These are phyloP conservation scores for Stenotaenia linearis DNA, from an alignment of 2,888 invertebrate species.

Conservation along the genomic window DNA sequence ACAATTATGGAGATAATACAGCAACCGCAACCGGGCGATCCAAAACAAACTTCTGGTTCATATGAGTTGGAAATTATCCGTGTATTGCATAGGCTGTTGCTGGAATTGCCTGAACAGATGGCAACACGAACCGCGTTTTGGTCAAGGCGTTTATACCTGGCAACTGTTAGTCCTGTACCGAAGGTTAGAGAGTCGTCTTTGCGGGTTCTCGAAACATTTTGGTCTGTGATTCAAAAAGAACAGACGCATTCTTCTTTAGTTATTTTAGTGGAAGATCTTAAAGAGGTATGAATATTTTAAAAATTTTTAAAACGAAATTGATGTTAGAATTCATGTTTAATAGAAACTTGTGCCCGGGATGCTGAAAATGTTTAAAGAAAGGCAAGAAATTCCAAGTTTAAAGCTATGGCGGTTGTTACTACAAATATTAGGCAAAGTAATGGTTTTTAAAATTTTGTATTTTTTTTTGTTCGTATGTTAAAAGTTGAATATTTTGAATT, in stretches of 20 bases:
- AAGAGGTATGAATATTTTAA: slow-evolving; percentile 28
- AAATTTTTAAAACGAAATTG: too few relatives aligned
- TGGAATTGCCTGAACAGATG: slow-evolving; percentile 16
- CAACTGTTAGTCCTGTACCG: background rate
- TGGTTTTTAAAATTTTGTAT: background rate
- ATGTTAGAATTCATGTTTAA: background rate
- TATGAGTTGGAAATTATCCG: slow-evolving; percentile 29
- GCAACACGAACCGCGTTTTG: background rate
- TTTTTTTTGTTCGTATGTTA: background rate
- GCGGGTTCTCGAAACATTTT: background rate
- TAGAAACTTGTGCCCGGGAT: slow-evolving; percentile 18
- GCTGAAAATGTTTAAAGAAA: slow-evolving; percentile 30
- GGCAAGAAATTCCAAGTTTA: slow-evolving; percentile 24
- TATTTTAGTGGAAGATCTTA: slow-evolving; percentile 6
- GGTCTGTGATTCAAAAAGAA: background rate
- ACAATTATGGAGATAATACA: background rate
- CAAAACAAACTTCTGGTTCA: background rate
- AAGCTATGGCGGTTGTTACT: slow-evolving; percentile 24
- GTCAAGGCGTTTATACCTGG: slow-evolving; percentile 19
- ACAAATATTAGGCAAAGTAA: slow-evolving; percentile 29
- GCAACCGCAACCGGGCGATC: background rate
- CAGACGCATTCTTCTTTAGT: background rate
- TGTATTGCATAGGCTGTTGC: slow-evolving; percentile 1
- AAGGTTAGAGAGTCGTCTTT: slow-evolving; percentile 28
- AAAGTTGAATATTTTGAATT: background rate